phyloP scores from a whole-genome alignment of 2,113 vertebrate species.

The Nerophis lumbriciformis region DNA sequence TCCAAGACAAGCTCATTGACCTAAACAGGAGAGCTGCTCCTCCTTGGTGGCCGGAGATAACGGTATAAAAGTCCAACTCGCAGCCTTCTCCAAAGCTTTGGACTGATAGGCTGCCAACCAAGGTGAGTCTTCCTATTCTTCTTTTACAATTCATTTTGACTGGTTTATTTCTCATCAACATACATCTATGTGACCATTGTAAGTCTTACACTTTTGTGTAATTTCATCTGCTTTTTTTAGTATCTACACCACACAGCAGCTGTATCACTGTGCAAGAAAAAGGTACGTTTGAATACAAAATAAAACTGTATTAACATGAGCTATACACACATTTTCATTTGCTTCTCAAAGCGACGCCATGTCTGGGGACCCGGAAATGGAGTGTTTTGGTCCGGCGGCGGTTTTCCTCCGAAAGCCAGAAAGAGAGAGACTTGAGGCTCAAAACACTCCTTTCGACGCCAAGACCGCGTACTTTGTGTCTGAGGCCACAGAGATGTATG shows the following conservation, averaged over 20 bases:
- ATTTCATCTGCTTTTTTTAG: constrained; percentile 18
- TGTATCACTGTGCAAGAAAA: constrained; percentile 22
- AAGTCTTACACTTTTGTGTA: not conserved
- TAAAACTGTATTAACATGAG: not conserved
- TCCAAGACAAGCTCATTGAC: constrained; percentile 49
- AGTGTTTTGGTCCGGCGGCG: constrained; percentile 77
- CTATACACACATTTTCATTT: not conserved
- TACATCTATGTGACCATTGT: not conserved
- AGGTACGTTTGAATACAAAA: constrained; percentile 24
- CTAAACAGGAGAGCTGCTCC: constrained; percentile 51
- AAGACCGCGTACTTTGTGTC: constrained; percentile 77
- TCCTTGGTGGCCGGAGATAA: constrained; percentile 36
- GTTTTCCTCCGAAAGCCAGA: constrained; percentile 82
- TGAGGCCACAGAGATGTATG: constrained; percentile 74
- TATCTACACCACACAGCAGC: constrained; percentile 11
- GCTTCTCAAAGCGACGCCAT: constrained; percentile 57
- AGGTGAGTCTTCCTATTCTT: constrained; percentile 49
- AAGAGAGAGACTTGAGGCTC: constrained; percentile 77
- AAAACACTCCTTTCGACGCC: constrained; percentile 82
- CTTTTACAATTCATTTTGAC: not conserved
- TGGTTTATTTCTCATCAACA: not conserved
- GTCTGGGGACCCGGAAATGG: constrained; percentile 79
- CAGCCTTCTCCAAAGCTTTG: constrained; percentile 26
- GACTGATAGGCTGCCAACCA: constrained; percentile 42
- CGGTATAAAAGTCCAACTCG: constrained; percentile 60